Percentiles rank a stretch among this genome's conserved stretches.
These are phyloP conservation scores for Luidia sarsii DNA, from an alignment of 53 echinoderm and acorn worm genomes.

Conservation along the genomic window DNA sequence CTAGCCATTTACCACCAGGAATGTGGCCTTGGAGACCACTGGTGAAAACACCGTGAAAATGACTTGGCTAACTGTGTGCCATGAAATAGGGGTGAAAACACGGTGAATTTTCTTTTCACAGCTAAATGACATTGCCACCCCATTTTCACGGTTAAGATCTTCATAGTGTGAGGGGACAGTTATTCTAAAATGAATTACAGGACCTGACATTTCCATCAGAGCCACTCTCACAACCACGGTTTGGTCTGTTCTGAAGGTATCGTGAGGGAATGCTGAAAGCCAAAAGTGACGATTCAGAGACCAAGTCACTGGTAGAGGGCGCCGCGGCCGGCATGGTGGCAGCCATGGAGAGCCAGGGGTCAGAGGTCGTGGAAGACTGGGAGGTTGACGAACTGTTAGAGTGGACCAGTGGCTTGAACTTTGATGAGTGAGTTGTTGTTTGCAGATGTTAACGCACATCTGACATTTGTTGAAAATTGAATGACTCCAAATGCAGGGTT, in stretches of 20 bases:
- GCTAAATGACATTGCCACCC: no score
- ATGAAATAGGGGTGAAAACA: no score
- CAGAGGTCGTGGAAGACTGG: constrained; percentile 86
- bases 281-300: constrained; percentile 57
- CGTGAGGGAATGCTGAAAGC: constrained; percentile 86
- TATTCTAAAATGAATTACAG: no score
- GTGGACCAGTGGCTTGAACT: constrained; percentile 96
- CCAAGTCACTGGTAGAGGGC: constrained; percentile 73
- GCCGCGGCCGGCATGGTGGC: constrained; percentile 90
- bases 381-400: constrained; percentile 97
- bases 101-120: no score
- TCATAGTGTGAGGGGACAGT: no score
- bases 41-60: no score
- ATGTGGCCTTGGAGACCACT: no score
- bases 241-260: constrained; percentile 61
- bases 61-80: no score
- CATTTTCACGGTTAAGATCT: no score
- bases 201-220: no score
- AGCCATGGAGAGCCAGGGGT: constrained; percentile 72
- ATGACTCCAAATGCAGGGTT: neutral
- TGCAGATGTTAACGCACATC: neutral
- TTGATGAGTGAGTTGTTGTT: constrained; percentile 88
- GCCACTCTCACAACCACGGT: neutral
- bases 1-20: no score
- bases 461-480: neutral